These are phyloP conservation scores for Arbacia lixula DNA, from an alignment of 53 echinoderm and acorn worm species.

Conservation along the genomic window DNA sequence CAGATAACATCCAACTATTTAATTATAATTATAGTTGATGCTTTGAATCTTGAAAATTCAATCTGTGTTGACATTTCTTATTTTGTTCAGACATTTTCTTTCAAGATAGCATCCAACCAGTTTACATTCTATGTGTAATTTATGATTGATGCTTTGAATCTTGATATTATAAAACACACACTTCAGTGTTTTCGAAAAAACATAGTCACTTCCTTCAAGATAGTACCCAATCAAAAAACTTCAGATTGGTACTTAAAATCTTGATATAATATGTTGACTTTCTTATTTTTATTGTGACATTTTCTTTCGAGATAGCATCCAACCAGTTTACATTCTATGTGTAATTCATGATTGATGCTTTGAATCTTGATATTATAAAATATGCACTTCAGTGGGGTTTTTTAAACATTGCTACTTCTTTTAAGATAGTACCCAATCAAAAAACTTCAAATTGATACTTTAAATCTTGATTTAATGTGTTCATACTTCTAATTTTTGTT, in stretches of 20 bases:
- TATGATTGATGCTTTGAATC: neutral
- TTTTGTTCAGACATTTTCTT: neutral
- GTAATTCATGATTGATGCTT: slow-evolving; percentile 13
- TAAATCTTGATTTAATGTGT: neutral
- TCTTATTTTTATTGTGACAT: neutral
- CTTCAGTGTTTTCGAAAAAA: neutral
- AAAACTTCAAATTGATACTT: neutral
- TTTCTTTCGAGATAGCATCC: slow-evolving; percentile 27
- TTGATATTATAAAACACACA: neutral
- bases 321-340: neutral
- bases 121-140: neutral
- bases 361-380: neutral
- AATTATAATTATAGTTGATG: neutral
- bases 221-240: neutral
- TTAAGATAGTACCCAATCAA: slow-evolving; percentile 12
- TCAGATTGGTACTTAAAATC: neutral
- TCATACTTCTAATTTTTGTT: neutral
- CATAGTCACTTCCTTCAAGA: neutral
- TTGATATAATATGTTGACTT: neutral
- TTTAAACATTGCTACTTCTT: neutral
- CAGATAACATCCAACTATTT: neutral
- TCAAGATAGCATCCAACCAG: neutral
- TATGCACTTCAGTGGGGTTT: too few relatives aligned
- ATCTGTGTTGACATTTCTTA: too few relatives aligned
- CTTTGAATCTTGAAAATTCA: neutral